Evolutionary conservation across 2,797 vertebrate genomes (phyloP).

Genomic region (Lepus oiostolus): DNA sequence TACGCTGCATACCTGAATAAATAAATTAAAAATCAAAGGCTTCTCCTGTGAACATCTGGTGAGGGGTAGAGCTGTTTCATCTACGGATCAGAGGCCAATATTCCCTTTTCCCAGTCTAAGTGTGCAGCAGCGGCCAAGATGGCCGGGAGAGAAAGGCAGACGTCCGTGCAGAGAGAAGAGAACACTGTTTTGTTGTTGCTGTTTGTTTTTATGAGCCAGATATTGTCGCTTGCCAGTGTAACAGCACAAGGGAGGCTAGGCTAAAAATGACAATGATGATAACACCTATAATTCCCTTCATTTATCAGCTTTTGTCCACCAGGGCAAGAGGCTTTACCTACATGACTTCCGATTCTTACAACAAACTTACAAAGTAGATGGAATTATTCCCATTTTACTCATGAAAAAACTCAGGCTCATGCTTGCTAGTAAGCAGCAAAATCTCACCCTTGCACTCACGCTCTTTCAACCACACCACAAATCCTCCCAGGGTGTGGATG

Average conservation of each 20-base stretch:
- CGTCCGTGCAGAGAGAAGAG: slow-evolving; percentile 38
- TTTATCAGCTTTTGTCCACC: neutral
- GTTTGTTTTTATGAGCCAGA: neutral
- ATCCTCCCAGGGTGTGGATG: neutral
- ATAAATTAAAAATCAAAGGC: slow-evolving; percentile 83
- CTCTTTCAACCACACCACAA: neutral
- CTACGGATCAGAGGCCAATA: slow-evolving; percentile 58
- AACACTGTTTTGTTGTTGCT: neutral
- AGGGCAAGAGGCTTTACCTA: too few species aligned
- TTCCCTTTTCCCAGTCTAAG: slow-evolving; percentile 66
- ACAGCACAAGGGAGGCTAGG: neutral
- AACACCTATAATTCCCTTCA: too few species aligned
- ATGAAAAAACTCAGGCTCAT: neutral
- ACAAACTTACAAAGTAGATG: neutral
- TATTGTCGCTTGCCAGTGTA: neutral
- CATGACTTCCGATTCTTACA: neutral
- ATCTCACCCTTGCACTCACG: neutral
- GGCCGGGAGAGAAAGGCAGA: neutral
- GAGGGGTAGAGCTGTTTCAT: slow-evolving; percentile 73
- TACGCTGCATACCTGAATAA: neutral
- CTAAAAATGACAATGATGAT: neutral
- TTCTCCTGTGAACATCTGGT: slow-evolving; percentile 84
- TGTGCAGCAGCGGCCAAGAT: slow-evolving; percentile 6
- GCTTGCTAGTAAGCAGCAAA: neutral
- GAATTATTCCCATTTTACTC: neutral